A percentile compares a stretch with the other conserved stretches of the same genome.
phyloP scores from a whole-genome alignment of 2,888 invertebrate genomes.

The Luperina nickerlii region DNA sequence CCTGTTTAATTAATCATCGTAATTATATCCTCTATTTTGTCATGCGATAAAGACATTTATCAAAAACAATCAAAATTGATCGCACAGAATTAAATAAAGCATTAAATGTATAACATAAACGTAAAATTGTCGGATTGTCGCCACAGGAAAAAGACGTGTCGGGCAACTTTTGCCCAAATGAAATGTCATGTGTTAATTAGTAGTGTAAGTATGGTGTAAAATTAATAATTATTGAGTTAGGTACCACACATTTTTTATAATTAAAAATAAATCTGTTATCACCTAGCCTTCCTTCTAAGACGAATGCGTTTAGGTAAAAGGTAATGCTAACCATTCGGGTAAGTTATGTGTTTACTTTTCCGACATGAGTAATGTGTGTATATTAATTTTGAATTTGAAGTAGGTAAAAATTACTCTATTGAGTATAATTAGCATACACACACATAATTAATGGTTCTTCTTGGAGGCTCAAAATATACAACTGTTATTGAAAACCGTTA shows the following conservation, averaged over 20 bases:
- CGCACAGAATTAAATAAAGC: no score
- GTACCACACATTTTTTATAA: background rate
- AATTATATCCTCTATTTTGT: background rate
- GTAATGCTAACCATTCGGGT: slow-evolving; percentile 27
- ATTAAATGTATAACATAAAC: background rate
- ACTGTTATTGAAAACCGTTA: slow-evolving; percentile 35
- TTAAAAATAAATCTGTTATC: background rate
- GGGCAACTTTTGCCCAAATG: background rate
- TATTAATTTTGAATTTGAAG: slow-evolving; percentile 26
- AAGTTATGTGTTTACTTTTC: slow-evolving; percentile 28
- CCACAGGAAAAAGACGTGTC: background rate
- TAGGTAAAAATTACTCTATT: slow-evolving; percentile 19
- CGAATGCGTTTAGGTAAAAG: background rate
- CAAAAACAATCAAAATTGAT: no score
- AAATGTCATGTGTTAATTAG: background rate
- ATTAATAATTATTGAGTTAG: background rate
- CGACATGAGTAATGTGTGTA: slow-evolving; percentile 38
- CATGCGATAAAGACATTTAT: background rate
- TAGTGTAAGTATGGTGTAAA: no score
- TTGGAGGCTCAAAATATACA: slow-evolving; percentile 30
- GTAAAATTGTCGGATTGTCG: background rate
- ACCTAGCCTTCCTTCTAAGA: background rate
- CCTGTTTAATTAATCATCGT: background rate
- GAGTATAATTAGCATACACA: slow-evolving; percentile 17
- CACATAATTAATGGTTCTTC: slow-evolving; percentile 28